These are phyloP conservation scores for Heteromormyrus szaboi DNA, from an alignment of 2,797 vertebrate species.

Conservation along the genomic window DNA sequence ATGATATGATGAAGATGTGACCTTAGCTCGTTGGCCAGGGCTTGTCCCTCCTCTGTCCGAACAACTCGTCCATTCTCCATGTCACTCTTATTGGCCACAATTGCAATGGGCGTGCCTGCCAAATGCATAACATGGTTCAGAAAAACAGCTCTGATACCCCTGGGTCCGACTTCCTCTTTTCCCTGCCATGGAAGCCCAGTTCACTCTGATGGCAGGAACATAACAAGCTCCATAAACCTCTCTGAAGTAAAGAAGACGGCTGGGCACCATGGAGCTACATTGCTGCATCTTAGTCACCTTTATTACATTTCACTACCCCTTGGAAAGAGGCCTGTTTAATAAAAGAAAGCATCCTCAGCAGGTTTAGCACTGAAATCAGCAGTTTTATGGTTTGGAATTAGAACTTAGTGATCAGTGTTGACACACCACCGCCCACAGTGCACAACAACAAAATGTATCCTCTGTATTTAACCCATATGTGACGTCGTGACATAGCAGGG, in stretches of 20 bases:
- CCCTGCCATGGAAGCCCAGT: slow-evolving; percentile 19
- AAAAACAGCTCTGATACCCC: not conserved
- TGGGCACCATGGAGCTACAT: not conserved
- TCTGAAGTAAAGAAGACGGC: not conserved
- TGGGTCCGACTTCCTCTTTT: not conserved
- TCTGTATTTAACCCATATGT: not conserved
- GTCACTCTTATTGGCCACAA: slow-evolving; percentile 65
- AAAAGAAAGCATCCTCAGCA: not conserved
- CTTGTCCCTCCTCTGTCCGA: slow-evolving; percentile 60
- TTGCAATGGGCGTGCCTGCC: slow-evolving; percentile 56
- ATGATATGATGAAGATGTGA: slow-evolving; percentile 16
- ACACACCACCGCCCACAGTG: no score
- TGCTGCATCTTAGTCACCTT: not conserved
- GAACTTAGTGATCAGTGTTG: not conserved
- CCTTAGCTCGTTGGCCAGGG: slow-evolving; percentile 59
- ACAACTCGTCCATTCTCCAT: slow-evolving; percentile 62
- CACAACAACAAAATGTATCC: not conserved
- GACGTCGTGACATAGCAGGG: not conserved
- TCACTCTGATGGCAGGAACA: slow-evolving; percentile 34
- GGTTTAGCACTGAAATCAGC: not conserved
- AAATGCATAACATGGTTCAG: not conserved
- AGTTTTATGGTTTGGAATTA: not conserved
- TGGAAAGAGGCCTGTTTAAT: not conserved
- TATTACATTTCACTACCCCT: not conserved
- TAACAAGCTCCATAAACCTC: not conserved